Conservation (phyloP, 2,888 invertebrate genomes). For the Silvanus unidentatus region DNA sequence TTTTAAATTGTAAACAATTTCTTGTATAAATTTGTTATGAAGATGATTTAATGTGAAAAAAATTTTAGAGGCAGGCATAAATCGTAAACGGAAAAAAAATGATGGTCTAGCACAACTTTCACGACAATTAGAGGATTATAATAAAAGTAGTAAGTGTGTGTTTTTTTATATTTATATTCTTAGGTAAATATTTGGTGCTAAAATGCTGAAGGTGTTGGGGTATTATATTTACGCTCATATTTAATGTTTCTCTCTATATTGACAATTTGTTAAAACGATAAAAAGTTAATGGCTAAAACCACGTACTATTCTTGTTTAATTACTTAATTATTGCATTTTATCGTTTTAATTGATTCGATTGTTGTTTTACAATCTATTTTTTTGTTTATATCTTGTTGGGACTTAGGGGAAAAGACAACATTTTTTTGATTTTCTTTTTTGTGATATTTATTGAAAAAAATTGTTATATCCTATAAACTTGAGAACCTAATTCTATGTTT, state of each 20-base stretch:
- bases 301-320: no score
- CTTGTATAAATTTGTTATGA: not conserved
- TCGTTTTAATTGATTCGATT: no score
- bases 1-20: constrained; percentile 2
- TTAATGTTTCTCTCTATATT: not conserved
- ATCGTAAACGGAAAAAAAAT: constrained; percentile 55
- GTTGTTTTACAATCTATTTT: no score
- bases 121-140: constrained; percentile 47
- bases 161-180: constrained; percentile 19
- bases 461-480: no score
- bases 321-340: no score
- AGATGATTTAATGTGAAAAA: constrained; percentile 16
- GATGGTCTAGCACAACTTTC: constrained; percentile 49
- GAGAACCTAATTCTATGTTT: no score
- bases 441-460: no score
- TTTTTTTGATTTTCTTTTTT: no score
- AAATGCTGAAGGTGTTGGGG: not conserved
- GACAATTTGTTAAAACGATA: no score
- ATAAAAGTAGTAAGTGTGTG: constrained; percentile 47
- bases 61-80: constrained; percentile 53
- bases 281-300: no score
- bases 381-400: no score
- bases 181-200: not conserved
- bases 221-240: not conserved
- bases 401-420: no score